phyloP scores from a whole-genome alignment of 2,888 invertebrate species.

The Oxytorus armatus region DNA sequence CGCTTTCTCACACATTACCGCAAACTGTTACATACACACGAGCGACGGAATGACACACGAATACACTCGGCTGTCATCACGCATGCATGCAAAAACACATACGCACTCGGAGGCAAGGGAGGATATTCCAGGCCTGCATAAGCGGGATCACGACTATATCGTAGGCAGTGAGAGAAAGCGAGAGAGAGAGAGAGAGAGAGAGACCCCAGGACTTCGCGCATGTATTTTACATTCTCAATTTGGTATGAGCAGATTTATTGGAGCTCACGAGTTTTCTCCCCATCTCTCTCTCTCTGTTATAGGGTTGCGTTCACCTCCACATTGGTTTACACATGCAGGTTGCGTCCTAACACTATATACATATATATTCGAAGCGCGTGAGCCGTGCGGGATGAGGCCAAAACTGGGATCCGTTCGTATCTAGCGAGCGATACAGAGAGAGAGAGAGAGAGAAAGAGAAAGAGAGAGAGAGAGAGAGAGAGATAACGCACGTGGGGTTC shows the following conservation, averaged over 20 bases:
- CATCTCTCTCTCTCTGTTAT: slow-evolving; percentile 29
- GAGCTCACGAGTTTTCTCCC: slow-evolving; percentile 69
- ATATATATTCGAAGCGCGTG: slow-evolving; percentile 25
- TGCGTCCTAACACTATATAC: slow-evolving; percentile 27
- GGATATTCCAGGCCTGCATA: slow-evolving; percentile 61
- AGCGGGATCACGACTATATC: slow-evolving; percentile 71
- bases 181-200: slow-evolving; percentile 36
- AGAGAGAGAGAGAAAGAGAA: slow-evolving; percentile 1
- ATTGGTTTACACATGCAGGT: slow-evolving; percentile 47
- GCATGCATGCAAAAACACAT: slow-evolving; percentile 64
- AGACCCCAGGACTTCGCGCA: slow-evolving; percentile 69
- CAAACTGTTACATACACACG: slow-evolving; percentile 31
- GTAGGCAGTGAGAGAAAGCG: slow-evolving; percentile 28
- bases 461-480: slow-evolving; percentile 14
- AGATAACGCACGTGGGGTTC: slow-evolving; percentile 47
- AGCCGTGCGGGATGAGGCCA: slow-evolving; percentile 38
- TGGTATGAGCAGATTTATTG: slow-evolving; percentile 81
- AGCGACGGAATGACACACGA: slow-evolving; percentile 37
- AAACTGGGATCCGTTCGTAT: slow-evolving; percentile 40
- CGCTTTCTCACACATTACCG: slow-evolving; percentile 41
- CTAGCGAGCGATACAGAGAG: no score
- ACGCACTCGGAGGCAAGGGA: slow-evolving; percentile 45
- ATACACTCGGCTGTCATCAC: slow-evolving; percentile 62
- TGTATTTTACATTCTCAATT: slow-evolving; percentile 83
- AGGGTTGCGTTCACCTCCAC: slow-evolving; percentile 53